Base-by-base conservation (phyloP, 2,888 invertebrate species). In the Mantis religiosa region DNA sequence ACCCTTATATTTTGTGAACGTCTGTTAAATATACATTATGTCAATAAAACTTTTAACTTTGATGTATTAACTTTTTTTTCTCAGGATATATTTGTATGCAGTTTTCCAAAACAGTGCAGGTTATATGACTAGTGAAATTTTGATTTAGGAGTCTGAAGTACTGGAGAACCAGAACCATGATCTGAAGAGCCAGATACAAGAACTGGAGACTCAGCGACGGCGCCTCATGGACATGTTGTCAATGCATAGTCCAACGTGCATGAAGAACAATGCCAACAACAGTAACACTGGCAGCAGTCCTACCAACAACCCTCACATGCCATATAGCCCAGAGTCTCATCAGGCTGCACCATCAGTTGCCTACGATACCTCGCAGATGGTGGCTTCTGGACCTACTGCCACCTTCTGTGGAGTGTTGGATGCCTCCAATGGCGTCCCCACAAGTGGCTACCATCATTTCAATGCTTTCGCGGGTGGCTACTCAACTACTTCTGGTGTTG, bases 141-240 rank as follows among this genome's bases (percentile, higher is more conserved):
- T 84, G 28, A 20, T 41, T 8, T 91, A 93, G 93, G 98, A 98
- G 94, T 97, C 98, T 88, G 98, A 98, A 93, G 96, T 96, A 87
- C 93, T 98, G 90, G 98, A 98, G 93, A 96, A 95, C 89, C 97
- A 97, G 93, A 98, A 98, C 92, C 95, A 97, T 90, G 97, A 97
- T 92, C 94, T 98, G 90, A 98, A 98, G 93, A 95, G 95, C 90
- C 97, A 98, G 93, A 96, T 98, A 89, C 96, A 97, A 93, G 96
- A 96, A 91, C 94, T 98, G 92, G 97, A 97, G 93, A 96, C 95
- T 88, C 97, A 98, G 92, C 95, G 96, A 92, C 95, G 96, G 90
- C 95, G 96, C 92, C 94, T 98, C 89, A 95, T 96, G 91, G 97
- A 97, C 91, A 97, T 97, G 96, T 93, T 98, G 91, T 95, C 96